Conservation (phyloP, 2,797 vertebrate genomes). For the Myotis planiceps region DNA sequence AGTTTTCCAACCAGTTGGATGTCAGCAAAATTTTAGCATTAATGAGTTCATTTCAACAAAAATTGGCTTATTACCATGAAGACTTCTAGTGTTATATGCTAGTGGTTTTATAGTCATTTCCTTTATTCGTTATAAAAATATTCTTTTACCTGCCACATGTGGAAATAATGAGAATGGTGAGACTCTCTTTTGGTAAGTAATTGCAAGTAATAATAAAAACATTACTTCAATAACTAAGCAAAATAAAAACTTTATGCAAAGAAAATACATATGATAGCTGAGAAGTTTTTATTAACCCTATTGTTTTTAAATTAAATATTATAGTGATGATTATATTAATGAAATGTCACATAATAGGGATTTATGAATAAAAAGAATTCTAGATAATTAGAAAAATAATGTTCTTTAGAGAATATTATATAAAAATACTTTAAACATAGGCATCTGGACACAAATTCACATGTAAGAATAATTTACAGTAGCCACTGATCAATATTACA, state of each 20-base stretch:
- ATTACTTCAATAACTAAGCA: not conserved
- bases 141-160: conserved; percentile 75
- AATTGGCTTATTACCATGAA: conserved; percentile 85
- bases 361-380: not conserved
- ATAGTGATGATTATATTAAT: not conserved
- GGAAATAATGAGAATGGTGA: conserved; percentile 68
- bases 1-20: conserved; percentile 82
- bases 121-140: conserved; percentile 75
- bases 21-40: conserved; percentile 87
- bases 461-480: not conserved
- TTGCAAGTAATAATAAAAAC: conserved; percentile 9
- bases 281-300: not conserved
- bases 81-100: conserved; percentile 78
- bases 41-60: conserved; percentile 87
- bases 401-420: not conserved
- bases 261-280: not conserved
- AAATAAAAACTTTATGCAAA: not conserved
- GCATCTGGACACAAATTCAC: not conserved
- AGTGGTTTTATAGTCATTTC: conserved; percentile 74
- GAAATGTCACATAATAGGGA: not conserved
- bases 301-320: not conserved
- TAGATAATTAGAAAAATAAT: not conserved
- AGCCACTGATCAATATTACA: not conserved
- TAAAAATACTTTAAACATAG: not conserved
- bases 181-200: not conserved